A percentile compares a stretch with the other conserved stretches of the same genome.
phyloP scores from a whole-genome alignment of 2,113 vertebrate genomes.

The Perca flavescens region DNA sequence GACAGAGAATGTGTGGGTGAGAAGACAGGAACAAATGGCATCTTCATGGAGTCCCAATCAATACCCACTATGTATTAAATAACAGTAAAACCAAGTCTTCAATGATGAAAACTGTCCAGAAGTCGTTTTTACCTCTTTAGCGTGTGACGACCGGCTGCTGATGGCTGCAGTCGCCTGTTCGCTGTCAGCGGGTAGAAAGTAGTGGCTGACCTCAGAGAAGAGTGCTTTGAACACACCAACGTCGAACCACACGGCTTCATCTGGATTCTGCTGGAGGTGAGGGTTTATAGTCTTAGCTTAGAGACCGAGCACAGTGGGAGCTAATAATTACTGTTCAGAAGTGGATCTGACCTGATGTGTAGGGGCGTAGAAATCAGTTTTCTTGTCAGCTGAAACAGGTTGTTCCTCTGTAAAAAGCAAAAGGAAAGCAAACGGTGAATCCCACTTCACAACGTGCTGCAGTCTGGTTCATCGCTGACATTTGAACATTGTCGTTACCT shows the following conservation, averaged over 20 bases:
- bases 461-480: not conserved
- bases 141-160: slow-evolving; percentile 23
- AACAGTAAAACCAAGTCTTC: not conserved
- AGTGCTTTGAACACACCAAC: slow-evolving; percentile 94
- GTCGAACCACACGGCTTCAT: slow-evolving; percentile 88
- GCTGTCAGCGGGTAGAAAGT: slow-evolving; percentile 87
- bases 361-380: not conserved
- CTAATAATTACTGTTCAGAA: no score
- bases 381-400: not conserved
- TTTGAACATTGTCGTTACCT: slow-evolving; percentile 34
- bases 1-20: not conserved
- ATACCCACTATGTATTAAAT: not conserved
- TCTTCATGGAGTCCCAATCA: not conserved
- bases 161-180: slow-evolving; percentile 62
- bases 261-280: slow-evolving; percentile 30
- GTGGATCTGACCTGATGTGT: slow-evolving; percentile 55
- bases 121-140: slow-evolving; percentile 67
- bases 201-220: slow-evolving; percentile 91
- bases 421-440: not conserved
- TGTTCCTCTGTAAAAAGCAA: slow-evolving; percentile 25
- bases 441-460: not conserved
- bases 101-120: no score
- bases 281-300: not conserved
- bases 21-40: not conserved
- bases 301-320: not conserved